Conservation (phyloP, 2,113 vertebrate genomes). For the Microtus oregoni region DNA sequence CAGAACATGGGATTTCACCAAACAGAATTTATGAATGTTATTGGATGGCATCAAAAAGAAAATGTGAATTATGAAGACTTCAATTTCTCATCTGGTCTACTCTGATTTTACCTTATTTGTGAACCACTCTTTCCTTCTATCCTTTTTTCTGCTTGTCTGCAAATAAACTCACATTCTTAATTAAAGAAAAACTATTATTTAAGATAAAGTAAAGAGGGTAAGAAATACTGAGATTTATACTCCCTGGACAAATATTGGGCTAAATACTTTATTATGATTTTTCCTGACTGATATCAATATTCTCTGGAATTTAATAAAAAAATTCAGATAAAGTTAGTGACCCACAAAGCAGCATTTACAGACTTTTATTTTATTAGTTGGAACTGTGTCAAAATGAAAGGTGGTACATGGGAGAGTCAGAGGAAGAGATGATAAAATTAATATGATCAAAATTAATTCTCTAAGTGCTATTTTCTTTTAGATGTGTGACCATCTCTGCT, state of each 20-base stretch:
- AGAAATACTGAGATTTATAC: neutral
- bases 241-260: neutral
- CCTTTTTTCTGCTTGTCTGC: neutral
- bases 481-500: neutral
- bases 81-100: neutral
- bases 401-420: no score
- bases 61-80: neutral
- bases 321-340: neutral
- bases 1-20: neutral
- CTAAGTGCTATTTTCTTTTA: no score
- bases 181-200: neutral
- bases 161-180: neutral
- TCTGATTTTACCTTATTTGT: neutral
- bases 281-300: neutral
- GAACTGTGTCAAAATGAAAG: neutral
- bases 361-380: neutral
- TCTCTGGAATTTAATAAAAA: neutral
- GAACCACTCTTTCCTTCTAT: neutral
- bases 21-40: neutral
- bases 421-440: neutral
- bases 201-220: neutral
- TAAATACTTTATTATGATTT: neutral
- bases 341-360: neutral
- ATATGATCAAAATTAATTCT: neutral
- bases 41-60: neutral